Evolutionary conservation across 2,888 invertebrate species (phyloP).

Genomic region (Platycnemis pennipes): DNA sequence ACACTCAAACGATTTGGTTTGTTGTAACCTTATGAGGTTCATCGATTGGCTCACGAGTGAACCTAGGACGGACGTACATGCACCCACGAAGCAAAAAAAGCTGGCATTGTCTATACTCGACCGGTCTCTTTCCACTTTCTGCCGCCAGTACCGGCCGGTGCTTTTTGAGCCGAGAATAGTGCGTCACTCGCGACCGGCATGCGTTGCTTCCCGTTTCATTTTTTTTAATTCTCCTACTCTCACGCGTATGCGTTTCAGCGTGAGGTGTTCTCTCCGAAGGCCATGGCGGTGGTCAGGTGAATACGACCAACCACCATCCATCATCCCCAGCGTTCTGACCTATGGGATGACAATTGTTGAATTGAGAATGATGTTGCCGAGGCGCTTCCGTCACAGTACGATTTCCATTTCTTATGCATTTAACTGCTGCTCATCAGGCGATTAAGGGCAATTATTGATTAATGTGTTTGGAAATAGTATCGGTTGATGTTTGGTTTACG

Average conservation of each 20-base stretch:
- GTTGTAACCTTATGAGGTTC: no score
- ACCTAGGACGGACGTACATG: neutral
- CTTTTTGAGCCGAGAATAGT: constrained; percentile 27
- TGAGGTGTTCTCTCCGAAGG: constrained; percentile 53
- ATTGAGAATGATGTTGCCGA: neutral
- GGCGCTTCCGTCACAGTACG: neutral
- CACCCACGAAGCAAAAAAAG: neutral
- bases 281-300: constrained; percentile 45
- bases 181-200: constrained; percentile 40
- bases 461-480: no score
- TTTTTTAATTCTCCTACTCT: constrained; percentile 44
- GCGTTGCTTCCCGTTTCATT: neutral
- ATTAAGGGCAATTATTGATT: no score
- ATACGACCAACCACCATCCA: constrained; percentile 35
- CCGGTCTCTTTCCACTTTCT: constrained; percentile 8
- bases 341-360: constrained; percentile 34
- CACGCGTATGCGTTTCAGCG: constrained; percentile 55
- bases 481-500: no score
- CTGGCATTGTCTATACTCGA: neutral
- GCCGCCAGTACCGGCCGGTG: neutral
- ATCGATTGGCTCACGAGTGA: no score
- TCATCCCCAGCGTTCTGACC: constrained; percentile 15
- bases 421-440: no score
- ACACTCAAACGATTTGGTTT: no score
- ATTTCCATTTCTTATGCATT: no score